Percentiles rank a stretch among this genome's conserved stretches.
These are phyloP conservation scores for Mesoclemmys tuberculata DNA, from an alignment of 2,113 vertebrate species.

Conservation along the genomic window DNA sequence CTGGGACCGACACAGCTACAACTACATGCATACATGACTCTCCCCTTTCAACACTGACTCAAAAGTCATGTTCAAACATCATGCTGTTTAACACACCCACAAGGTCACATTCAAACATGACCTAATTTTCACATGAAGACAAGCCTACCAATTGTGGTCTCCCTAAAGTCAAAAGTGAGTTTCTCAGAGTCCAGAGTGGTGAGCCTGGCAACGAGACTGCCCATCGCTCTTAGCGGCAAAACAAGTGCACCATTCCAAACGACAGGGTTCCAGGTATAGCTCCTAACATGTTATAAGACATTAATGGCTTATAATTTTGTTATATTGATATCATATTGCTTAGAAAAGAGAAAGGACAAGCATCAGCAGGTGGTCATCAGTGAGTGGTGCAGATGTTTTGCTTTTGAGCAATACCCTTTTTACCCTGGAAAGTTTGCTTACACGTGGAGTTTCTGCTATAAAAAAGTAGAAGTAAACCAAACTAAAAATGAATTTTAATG, in stretches of 20 bases:
- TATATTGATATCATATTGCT: not conserved
- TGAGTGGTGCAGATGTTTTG: not conserved
- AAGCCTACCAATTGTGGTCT: not conserved
- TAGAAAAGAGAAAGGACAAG: not conserved
- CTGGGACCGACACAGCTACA: not conserved
- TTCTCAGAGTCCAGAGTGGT: not conserved
- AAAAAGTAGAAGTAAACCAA: not conserved
- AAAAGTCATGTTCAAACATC: too few relatives aligned
- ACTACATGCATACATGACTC: not conserved
- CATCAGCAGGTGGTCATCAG: not conserved
- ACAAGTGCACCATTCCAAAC: not conserved
- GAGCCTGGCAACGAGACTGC: not conserved
- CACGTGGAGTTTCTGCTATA: not conserved
- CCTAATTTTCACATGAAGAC: not conserved
- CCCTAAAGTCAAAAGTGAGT: not conserved
- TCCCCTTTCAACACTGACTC: rapidly evolving
- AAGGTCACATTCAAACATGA: not conserved
- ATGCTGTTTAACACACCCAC: not conserved
- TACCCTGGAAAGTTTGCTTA: not conserved
- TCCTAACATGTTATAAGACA: not conserved
- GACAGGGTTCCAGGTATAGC: not conserved
- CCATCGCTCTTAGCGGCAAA: not conserved
- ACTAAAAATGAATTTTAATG: not conserved
- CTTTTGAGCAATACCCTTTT: not conserved
- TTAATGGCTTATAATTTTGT: not conserved